A percentile compares a stretch with the other conserved stretches of the same genome.
Conservation (phyloP, 2,888 invertebrate species). For the Mellilla xanthometata region DNA sequence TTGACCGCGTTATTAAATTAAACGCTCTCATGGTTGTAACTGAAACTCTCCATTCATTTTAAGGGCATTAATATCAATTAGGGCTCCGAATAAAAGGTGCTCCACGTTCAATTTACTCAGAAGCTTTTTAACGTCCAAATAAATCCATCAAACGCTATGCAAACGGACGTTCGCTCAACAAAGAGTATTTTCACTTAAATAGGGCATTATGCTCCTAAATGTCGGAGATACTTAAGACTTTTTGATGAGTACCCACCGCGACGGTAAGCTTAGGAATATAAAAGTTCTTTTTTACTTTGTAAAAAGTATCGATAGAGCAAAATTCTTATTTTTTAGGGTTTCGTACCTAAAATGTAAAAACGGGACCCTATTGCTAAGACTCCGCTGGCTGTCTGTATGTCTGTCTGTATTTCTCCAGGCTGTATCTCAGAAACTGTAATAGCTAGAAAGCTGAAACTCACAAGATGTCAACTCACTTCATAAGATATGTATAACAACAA, state of each 20-base stretch:
- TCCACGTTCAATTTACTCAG: constrained; percentile 25
- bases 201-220: constrained; percentile 19
- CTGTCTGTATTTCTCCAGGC: too few species aligned
- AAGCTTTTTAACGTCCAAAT: constrained; percentile 30
- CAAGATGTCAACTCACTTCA: too few species aligned
- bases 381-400: too few species aligned
- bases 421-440: too few species aligned
- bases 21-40: not conserved
- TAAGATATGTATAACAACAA: too few species aligned
- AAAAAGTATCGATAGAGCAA: too few species aligned
- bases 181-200: constrained; percentile 24
- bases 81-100: constrained; percentile 20
- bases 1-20: too few species aligned
- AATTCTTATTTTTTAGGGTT: too few species aligned
- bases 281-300: too few species aligned
- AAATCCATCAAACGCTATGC: constrained; percentile 29
- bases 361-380: too few species aligned
- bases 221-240: constrained; percentile 14
- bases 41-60: constrained; percentile 8
- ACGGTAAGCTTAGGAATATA: not conserved
- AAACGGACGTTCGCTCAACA: constrained; percentile 25
- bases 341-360: too few species aligned
- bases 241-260: constrained; percentile 9
- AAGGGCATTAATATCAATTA: constrained; percentile 25
- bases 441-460: too few species aligned